Conservation (phyloP, 2,113 vertebrate genomes). For the Fukomys damarensis region DNA sequence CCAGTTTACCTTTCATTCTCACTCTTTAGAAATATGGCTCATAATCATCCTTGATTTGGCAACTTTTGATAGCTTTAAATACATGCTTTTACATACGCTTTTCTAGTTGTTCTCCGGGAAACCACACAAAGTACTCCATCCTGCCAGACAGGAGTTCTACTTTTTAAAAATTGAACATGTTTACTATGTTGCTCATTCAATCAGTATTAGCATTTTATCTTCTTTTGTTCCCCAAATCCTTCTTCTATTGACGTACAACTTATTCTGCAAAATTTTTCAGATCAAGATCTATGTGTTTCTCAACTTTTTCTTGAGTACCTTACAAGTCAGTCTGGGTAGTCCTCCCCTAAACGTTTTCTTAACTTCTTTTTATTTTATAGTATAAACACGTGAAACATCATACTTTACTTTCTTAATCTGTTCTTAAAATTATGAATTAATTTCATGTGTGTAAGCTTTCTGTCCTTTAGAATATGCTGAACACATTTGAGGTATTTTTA, state of each 20-base stretch:
- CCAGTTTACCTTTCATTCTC: neutral
- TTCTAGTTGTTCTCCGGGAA: conserved; percentile 9
- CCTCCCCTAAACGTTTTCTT: neutral
- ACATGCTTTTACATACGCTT: neutral
- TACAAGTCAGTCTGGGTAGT: neutral
- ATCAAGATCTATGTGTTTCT: neutral
- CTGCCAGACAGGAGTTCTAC: neutral
- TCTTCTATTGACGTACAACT: neutral
- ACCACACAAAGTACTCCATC: neutral
- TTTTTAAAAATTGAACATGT: neutral
- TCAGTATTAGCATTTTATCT: neutral
- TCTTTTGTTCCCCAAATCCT: neutral
- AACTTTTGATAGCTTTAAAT: neutral
- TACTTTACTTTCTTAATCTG: neutral
- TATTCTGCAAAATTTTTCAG: neutral
- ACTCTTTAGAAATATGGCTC: neutral
- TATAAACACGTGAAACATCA: neutral
- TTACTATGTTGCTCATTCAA: neutral
- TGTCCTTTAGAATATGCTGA: neutral
- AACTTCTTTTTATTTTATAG: neutral
- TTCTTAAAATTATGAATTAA: conserved; percentile 1
- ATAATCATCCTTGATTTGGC: neutral
- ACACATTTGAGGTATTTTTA: neutral
- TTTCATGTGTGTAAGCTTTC: neutral
- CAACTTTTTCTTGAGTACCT: neutral